Evolutionary conservation across 2,797 vertebrate species (phyloP).

Genomic region (Pterois miles): DNA sequence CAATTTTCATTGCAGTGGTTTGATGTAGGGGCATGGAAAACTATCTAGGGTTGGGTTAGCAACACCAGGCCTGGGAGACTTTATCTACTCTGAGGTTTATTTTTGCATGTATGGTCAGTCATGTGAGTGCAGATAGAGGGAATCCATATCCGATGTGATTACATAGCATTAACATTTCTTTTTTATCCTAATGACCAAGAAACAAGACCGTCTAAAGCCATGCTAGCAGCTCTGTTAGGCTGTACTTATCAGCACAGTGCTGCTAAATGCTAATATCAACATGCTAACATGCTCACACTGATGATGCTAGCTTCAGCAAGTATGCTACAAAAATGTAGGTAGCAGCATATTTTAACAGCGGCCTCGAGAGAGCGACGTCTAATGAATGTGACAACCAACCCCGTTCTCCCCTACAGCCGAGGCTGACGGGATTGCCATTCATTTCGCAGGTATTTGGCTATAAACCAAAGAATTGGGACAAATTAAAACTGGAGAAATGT

Average conservation of each 20-base stretch:
- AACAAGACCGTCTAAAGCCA: neutral
- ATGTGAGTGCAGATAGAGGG: neutral
- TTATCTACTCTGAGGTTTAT: neutral
- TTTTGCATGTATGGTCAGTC: neutral
- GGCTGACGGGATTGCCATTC: too few species aligned
- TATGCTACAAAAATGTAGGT: too few species aligned
- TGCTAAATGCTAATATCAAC: too few species aligned
- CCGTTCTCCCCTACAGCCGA: too few species aligned
- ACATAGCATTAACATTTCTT: neutral
- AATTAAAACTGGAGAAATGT: too few species aligned
- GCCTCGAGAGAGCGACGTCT: too few species aligned
- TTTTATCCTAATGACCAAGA: neutral
- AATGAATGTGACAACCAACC: too few species aligned
- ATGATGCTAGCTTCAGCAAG: neutral
- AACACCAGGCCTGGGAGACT: neutral
- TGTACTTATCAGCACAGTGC: neutral
- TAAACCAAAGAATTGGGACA: too few species aligned
- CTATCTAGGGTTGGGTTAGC: neutral
- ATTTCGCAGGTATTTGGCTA: too few species aligned
- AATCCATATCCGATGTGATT: neutral
- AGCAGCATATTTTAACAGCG: too few species aligned
- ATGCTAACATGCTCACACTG: neutral
- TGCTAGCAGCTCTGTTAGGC: neutral
- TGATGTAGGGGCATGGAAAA: conserved; percentile 1
- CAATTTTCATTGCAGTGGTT: conserved; percentile 2